Evolutionary conservation across 2,888 invertebrate genomes (phyloP).

Genomic region (Rhamphomyia laevipes): DNA sequence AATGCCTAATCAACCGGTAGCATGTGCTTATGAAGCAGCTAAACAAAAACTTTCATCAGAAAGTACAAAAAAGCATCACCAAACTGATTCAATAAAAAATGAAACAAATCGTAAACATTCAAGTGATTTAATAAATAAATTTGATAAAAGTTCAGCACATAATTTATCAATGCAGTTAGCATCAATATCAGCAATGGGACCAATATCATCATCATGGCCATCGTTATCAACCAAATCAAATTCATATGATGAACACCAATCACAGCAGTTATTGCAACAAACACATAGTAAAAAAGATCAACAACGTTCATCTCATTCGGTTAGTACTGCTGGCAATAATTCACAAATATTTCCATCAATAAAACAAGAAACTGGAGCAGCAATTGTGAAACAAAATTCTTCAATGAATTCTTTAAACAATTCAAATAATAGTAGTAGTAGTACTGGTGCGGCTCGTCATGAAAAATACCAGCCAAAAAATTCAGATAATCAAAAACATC

Average conservation of each 20-base stretch:
- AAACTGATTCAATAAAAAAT: neutral
- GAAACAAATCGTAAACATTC: constrained; percentile 7
- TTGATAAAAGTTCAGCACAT: too few species aligned
- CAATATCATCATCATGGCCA: too few species aligned
- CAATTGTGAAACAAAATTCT: constrained; percentile 24
- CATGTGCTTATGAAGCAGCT: neutral
- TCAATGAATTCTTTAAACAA: too few species aligned
- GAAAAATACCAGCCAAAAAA: constrained; percentile 12
- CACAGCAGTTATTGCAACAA: constrained; percentile 3
- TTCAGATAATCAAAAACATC: constrained; percentile 3
- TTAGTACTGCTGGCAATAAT: constrained; percentile 27
- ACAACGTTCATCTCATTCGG: constrained; percentile 20
- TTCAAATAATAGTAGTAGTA: neutral
- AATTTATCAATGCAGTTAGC: neutral
- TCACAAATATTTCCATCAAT: constrained; percentile 15
- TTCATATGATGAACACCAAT: constrained; percentile 5
- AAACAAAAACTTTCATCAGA: neutral
- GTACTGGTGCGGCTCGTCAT: constrained; percentile 4
- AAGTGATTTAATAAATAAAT: too few species aligned
- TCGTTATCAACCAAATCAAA: constrained; percentile 10
- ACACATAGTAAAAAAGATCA: constrained; percentile 3
- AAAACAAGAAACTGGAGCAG: constrained; percentile 6
- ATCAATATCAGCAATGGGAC: neutral
- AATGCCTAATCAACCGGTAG: neutral
- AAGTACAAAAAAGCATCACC: neutral